Evolutionary conservation across 1,140 invertebrate genomes (phyloP), one percentile per base, ranked within the genome.

Genomic region (Eumaeus atala): DNA sequence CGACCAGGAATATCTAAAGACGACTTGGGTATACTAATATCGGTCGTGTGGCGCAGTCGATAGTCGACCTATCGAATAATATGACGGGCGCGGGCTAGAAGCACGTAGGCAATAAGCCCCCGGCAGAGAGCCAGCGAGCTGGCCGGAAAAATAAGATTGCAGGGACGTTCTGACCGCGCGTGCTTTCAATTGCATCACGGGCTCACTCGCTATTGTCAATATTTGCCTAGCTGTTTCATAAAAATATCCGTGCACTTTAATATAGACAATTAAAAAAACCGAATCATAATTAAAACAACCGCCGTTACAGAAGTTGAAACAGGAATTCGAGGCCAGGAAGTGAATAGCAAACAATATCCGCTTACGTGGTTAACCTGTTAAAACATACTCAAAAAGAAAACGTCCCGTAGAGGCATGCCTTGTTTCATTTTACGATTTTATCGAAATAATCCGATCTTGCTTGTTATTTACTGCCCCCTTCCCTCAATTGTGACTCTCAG

Each of bases 341-440:
- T 28, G 6, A 28, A 28, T 28, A 28, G 21, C 21, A 28, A 28
- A 28, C 21, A 28, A 28, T 28, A 28, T 28, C 6, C 21, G 21
- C 21, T 28, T 28, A 28, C 21, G 21, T 28, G 21, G 21, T 28
- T 28, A 28, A 37, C 58, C 49, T 60, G 54, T 48, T 61, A 69
- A 66, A 73, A 76, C 64, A 69, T 76, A 79, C 80, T 80, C 79
- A 78, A 74, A 74, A 71, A 73, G 75, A 74, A 77, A 77, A 79
- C 69, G 73, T 78, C 75, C 76, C 70, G 64, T 64, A 60, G 72
- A 72, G 70, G 65, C 74, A 61, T 66, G 71, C 69, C 72, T 81
- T 87, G 77, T 82, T 87, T 84, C 81, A 79, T 84, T 82, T 82
- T 84, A 87, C 75, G 81, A 84, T 81, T 77, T 87, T 85, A 84